Evolutionary conservation across 30 jellyfish, hydroid and myxozoan genomes (phyloP).

Genomic region (Euphysa ruthae): DNA sequence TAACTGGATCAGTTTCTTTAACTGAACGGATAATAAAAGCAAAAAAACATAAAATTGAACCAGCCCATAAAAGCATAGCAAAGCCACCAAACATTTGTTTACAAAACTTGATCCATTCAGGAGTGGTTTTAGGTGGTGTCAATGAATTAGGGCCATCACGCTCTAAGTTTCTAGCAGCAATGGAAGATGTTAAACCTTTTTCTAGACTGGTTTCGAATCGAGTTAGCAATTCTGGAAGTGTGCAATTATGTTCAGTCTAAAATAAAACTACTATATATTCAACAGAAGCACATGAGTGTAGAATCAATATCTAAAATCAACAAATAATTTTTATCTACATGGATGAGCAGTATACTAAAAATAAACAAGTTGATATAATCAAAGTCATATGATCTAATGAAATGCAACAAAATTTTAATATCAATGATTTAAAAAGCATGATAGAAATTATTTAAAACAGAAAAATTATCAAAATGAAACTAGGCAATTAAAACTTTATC

Average conservation of each 20-base stretch:
- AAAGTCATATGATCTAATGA: too few species aligned
- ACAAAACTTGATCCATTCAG: constrained; percentile 74
- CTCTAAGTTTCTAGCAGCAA: constrained; percentile 71
- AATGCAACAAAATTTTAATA: too few species aligned
- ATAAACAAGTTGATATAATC: too few species aligned
- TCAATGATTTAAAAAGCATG: too few species aligned
- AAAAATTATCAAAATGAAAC: too few species aligned
- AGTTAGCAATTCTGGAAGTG: not conserved
- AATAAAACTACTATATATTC: not conserved
- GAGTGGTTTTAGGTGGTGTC: constrained; percentile 97
- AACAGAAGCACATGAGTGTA: too few species aligned
- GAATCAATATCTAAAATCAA: too few species aligned
- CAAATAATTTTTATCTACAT: too few species aligned
- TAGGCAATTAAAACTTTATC: too few species aligned
- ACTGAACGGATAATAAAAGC: constrained; percentile 74
- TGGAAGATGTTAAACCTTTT: constrained; percentile 47
- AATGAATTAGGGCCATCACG: constrained; percentile 97
- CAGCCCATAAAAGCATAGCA: constrained; percentile 89
- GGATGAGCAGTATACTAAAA: too few species aligned
- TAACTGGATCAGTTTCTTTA: constrained; percentile 69
- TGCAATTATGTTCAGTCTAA: not conserved
- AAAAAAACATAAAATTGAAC: constrained; percentile 85
- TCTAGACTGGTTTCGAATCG: not conserved
- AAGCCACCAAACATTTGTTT: constrained; percentile 89
- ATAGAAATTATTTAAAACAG: too few species aligned